phyloP scores from a whole-genome alignment of 2,797 vertebrate genomes.

The Vultur gryphus region DNA sequence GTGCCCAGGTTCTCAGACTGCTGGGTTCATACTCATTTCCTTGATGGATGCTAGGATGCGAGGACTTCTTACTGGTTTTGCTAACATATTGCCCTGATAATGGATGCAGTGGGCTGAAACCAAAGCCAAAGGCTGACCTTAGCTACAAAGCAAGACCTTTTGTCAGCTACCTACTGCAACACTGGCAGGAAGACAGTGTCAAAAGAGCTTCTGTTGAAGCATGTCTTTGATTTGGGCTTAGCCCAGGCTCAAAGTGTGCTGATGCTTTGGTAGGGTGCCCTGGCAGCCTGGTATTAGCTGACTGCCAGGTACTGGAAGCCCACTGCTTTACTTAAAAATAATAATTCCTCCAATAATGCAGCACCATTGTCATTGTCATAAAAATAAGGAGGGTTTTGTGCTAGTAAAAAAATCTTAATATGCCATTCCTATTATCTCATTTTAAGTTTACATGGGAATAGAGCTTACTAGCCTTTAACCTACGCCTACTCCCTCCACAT shows the following conservation, averaged over 20 bases:
- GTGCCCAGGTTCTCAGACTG: neutral
- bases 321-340: neutral
- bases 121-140: neutral
- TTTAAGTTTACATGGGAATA: slow-evolving; percentile 11
- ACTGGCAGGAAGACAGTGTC: neutral
- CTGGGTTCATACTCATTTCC: neutral
- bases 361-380: neutral
- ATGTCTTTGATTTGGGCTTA: neutral
- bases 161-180: neutral
- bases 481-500: slow-evolving; percentile 1
- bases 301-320: neutral
- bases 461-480: slow-evolving; percentile 4
- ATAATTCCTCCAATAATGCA: neutral
- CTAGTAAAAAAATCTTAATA: neutral
- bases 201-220: neutral
- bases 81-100: neutral
- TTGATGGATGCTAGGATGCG: neutral
- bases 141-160: neutral
- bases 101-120: neutral
- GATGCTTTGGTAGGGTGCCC: neutral
- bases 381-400: neutral
- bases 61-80: neutral
- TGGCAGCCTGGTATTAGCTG: neutral
- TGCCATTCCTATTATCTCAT: neutral
- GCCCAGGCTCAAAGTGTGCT: neutral